Conservation (phyloP, 2,113 vertebrate species). For the Carassius auratus region DNA sequence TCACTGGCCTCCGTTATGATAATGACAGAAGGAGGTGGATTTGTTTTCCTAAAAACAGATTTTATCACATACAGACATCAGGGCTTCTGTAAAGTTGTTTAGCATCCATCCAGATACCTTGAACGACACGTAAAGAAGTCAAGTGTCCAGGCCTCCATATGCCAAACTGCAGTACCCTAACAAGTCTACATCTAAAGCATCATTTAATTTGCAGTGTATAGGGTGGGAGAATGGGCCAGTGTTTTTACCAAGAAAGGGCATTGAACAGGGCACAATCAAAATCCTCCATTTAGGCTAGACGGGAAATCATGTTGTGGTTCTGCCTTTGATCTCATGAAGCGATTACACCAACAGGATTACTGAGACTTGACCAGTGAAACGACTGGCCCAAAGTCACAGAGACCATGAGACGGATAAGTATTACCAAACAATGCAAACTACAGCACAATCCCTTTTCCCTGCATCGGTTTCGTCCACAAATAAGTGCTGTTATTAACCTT, state of each 20-base stretch:
- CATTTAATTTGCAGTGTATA: neutral
- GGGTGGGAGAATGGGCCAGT: neutral
- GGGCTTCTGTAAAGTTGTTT: neutral
- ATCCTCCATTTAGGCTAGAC: conserved; percentile 5
- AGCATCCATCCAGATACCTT: neutral
- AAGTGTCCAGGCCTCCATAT: neutral
- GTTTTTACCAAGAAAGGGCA: conserved; percentile 24
- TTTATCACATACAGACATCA: neutral
- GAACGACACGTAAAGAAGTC: neutral
- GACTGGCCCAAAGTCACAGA: neutral
- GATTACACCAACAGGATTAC: conserved; percentile 24
- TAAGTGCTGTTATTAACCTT: neutral
- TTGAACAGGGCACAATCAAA: neutral
- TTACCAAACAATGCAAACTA: neutral
- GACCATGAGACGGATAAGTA: neutral
- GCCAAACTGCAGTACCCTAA: conserved; percentile 3
- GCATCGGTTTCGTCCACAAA: neutral
- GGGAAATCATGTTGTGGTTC: conserved; percentile 31
- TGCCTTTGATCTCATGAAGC: conserved; percentile 28
- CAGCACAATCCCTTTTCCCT: neutral
- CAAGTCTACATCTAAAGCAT: conserved; percentile 27
- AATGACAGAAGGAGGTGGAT: neutral
- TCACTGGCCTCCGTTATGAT: neutral
- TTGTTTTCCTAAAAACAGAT: neutral
- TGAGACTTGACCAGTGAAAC: conserved; percentile 9